Conservation (phyloP, 2,888 invertebrate species). For the Melinaea marsaeus region DNA sequence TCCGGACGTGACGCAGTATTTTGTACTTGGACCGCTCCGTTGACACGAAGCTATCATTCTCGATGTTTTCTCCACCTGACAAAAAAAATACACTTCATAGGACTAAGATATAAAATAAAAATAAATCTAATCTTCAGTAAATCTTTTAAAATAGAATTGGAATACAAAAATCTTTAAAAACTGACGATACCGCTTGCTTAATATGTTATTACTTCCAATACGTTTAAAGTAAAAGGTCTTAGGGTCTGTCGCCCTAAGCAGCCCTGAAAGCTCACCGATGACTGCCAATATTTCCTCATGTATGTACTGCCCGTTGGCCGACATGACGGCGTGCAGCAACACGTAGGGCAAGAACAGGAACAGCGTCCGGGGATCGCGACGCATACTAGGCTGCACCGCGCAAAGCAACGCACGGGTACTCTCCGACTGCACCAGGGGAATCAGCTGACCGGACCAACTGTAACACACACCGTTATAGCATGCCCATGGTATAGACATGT, state of each 20-base stretch:
- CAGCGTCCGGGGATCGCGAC: conserved; percentile 83
- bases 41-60: conserved; percentile 43
- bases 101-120: not conserved
- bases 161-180: not conserved
- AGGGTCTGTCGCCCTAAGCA: not conserved
- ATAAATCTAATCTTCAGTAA: not conserved
- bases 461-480: not conserved
- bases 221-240: no score
- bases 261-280: conserved; percentile 48
- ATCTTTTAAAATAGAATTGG: not conserved
- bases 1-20: conserved; percentile 61
- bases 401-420: conserved; percentile 80
- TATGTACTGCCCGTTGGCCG: conserved; percentile 49
- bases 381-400: conserved; percentile 86
- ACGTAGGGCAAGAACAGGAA: conserved; percentile 87
- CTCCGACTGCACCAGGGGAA: conserved; percentile 78
- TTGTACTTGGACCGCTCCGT: conserved; percentile 56
- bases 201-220: no score
- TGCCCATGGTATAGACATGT: no score
- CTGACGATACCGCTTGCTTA: no score
- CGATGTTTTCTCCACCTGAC: conserved; percentile 57
- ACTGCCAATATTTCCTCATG: conserved; percentile 69
- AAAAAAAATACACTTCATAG: conserved; percentile 10
- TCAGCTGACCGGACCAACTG: conserved; percentile 85
- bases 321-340: conserved; percentile 80